Percentiles rank a stretch among this genome's conserved stretches.
Conservation (phyloP, 2,797 vertebrate species). For the Bovichtus variegatus region DNA sequence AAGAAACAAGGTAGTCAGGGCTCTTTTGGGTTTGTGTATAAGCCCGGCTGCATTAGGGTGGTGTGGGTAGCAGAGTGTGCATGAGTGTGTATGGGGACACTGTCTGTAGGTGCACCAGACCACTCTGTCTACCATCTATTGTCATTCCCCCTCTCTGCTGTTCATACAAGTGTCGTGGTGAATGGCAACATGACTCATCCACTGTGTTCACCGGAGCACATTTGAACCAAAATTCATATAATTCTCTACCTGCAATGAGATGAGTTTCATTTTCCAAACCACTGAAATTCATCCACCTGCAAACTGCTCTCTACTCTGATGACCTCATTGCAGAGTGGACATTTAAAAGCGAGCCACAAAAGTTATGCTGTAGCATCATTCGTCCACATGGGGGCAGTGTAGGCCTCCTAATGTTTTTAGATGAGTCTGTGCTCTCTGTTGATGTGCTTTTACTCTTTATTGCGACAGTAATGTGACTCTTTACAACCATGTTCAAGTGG, state of each 20-base stretch:
- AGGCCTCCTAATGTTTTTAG: conserved; percentile 32
- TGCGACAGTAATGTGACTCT: conserved; percentile 35
- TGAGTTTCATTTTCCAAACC: conserved; percentile 26
- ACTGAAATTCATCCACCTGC: conserved; percentile 7
- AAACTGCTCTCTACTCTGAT: conserved; percentile 7
- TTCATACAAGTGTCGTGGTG: conserved; percentile 34
- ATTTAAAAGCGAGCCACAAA: background rate
- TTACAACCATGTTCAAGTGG: conserved; percentile 45
- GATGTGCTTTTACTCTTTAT: conserved; percentile 41
- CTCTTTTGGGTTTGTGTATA: conserved; percentile 46
- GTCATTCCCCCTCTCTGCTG: background rate
- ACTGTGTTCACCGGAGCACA: conserved; percentile 20
- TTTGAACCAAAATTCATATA: background rate
- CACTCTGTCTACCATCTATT: conserved; percentile 26
- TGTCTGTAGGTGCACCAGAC: conserved; percentile 41
- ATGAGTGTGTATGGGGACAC: conserved; percentile 14
- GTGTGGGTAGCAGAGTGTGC: conserved; percentile 22
- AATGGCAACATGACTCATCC: conserved; percentile 51
- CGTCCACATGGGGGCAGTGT: conserved; percentile 78
- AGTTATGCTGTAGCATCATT: conserved; percentile 4
- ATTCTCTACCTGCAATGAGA: conserved; percentile 8
- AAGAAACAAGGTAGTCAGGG: conserved; percentile 37
- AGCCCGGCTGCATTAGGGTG: conserved; percentile 32
- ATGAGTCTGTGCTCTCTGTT: conserved; percentile 9
- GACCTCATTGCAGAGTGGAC: conserved; percentile 19